A percentile compares a stretch with the other conserved stretches of the same genome.
Evolutionary conservation across 2,797 vertebrate species (phyloP).

Genomic region (Telmatherina bonti): DNA sequence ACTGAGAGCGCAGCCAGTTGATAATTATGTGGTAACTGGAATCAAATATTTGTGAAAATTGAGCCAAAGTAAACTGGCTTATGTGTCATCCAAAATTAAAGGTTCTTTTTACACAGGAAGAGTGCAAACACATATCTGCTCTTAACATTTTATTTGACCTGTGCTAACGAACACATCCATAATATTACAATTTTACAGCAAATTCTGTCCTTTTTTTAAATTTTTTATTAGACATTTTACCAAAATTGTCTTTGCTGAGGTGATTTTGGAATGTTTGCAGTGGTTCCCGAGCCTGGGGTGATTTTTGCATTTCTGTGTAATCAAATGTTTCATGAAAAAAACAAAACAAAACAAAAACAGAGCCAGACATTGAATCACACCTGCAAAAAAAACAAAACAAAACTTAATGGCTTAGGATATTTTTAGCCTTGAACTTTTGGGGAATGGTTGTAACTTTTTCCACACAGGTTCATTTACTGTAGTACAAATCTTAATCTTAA

Average conservation of each 20-base stretch:
- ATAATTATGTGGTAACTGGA: conserved; percentile 14
- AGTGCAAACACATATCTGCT: background rate
- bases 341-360: too few species aligned
- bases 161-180: background rate
- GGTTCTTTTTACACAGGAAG: background rate
- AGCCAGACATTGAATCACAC: background rate
- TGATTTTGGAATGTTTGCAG: too few species aligned
- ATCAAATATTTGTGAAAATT: conserved; percentile 13
- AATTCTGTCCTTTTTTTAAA: background rate
- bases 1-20: conserved; percentile 1
- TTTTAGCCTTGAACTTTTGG: background rate
- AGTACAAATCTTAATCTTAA: background rate
- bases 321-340: background rate
- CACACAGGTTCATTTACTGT: background rate
- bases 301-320: background rate
- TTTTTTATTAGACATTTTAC: too few species aligned
- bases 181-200: background rate
- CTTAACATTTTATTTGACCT: background rate
- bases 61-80: conserved; percentile 5
- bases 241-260: too few species aligned
- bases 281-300: background rate
- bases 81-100: background rate
- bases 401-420: too few species aligned
- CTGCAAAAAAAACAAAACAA: background rate
- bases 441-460: background rate